A percentile compares a stretch with the other conserved stretches of the same genome.
phyloP scores from a whole-genome alignment of 2,888 invertebrate species.

The Epirrhoe alternata region DNA sequence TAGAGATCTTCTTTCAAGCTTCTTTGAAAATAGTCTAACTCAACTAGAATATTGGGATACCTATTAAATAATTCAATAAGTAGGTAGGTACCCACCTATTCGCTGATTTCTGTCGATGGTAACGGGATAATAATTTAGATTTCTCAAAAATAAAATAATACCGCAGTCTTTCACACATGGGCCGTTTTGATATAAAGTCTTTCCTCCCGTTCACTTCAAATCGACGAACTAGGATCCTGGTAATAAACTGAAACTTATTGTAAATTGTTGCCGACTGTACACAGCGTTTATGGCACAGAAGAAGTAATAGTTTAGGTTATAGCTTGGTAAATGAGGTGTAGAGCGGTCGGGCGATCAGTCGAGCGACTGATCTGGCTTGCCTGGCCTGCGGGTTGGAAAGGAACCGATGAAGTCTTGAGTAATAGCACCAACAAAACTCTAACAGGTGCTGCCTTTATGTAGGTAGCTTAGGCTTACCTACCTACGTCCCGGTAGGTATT shows the following conservation, averaged over 20 bases:
- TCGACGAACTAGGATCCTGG: not conserved
- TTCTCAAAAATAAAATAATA: no score
- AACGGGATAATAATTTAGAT: no score
- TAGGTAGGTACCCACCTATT: no score
- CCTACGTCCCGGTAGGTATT: no score
- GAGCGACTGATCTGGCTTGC: not conserved
- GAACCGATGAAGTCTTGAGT: not conserved
- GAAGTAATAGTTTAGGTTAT: conserved; percentile 6
- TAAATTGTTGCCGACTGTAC: conserved; percentile 23
- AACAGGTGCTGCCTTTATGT: not conserved
- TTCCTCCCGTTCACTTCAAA: not conserved
- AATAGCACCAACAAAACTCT: not conserved
- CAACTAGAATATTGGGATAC: no score
- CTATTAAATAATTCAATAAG: no score
- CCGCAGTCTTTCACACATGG: not conserved
- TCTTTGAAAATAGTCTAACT: no score
- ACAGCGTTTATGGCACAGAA: conserved; percentile 35
- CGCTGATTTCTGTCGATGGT: no score
- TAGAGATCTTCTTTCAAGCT: no score
- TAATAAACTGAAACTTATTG: not conserved
- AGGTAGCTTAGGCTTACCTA: no score
- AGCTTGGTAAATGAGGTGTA: conserved; percentile 44
- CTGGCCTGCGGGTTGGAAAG: no score
- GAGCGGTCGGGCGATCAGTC: conserved; percentile 38
- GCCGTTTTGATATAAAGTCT: not conserved